Percentiles rank a stretch among this genome's conserved stretches.
These are phyloP conservation scores for Lophius americanus DNA, from an alignment of 2,797 vertebrate species.

Conservation along the genomic window DNA sequence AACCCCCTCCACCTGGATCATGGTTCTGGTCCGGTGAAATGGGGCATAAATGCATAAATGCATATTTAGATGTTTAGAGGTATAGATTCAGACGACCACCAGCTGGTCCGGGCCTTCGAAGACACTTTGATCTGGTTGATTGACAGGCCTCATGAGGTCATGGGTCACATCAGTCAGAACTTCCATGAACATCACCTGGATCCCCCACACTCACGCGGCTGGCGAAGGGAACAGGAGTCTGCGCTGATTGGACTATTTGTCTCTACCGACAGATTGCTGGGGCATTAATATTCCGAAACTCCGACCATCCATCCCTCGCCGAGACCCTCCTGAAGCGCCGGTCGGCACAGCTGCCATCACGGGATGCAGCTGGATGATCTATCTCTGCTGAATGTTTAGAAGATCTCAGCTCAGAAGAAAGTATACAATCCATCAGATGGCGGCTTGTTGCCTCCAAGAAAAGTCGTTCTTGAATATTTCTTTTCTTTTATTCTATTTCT, in stretches of 20 bases:
- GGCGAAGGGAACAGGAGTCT: slow-evolving; percentile 29
- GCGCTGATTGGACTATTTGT: slow-evolving; percentile 72
- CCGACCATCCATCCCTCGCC: slow-evolving; percentile 40
- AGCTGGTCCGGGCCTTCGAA: no score
- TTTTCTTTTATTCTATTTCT: no score
- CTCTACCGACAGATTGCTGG: slow-evolving; percentile 62
- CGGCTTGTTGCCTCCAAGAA: no score
- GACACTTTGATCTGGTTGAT: slow-evolving; percentile 1
- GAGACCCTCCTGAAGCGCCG: slow-evolving; percentile 30
- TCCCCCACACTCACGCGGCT: slow-evolving; percentile 31
- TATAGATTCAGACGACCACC: no score
- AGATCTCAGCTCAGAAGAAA: slow-evolving; percentile 17
- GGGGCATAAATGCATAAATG: no score
- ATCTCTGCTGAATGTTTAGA: slow-evolving; percentile 22
- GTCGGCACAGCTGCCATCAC: slow-evolving; percentile 40
- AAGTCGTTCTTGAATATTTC: no score
- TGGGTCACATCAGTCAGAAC: no score
- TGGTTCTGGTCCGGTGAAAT: no score
- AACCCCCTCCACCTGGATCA: no score
- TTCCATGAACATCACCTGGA: neutral
- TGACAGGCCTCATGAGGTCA: neutral
- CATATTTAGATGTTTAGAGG: no score
- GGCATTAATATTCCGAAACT: slow-evolving; percentile 54
- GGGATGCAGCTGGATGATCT: slow-evolving; percentile 26
- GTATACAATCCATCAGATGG: slow-evolving; percentile 6